phyloP scores from a whole-genome alignment of 2,888 invertebrate species.

The Lasioglossum oenotherae region DNA sequence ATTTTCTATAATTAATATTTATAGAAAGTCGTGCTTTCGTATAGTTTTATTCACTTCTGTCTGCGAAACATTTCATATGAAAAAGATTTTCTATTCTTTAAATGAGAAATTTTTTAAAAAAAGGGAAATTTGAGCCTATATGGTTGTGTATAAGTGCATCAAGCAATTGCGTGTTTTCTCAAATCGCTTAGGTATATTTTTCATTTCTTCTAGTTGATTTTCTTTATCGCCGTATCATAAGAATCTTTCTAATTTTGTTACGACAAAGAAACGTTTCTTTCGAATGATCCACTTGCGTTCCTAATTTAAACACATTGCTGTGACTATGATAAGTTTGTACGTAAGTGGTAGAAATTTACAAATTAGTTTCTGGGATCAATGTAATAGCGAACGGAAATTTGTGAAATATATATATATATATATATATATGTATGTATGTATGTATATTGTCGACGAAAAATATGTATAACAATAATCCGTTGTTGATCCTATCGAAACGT shows the following conservation, averaged over 20 bases:
- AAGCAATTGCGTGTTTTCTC: slow-evolving; percentile 35
- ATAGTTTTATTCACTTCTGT: neutral
- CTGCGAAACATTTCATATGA: neutral
- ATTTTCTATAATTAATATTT: slow-evolving; percentile 11
- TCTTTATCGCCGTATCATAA: slow-evolving; percentile 42
- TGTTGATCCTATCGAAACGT: slow-evolving; percentile 53
- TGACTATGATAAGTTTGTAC: slow-evolving; percentile 78
- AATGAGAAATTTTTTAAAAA: neutral
- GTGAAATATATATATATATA: slow-evolving; percentile 22
- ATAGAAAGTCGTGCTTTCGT: neutral
- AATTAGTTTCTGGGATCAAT: slow-evolving; percentile 77
- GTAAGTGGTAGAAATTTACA: slow-evolving; percentile 68
- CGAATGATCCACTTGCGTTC: slow-evolving; percentile 70
- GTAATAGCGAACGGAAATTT: slow-evolving; percentile 53
- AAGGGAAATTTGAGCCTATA: slow-evolving; percentile 47
- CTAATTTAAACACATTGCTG: slow-evolving; percentile 74
- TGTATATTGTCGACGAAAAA: slow-evolving; percentile 12
- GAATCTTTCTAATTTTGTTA: slow-evolving; percentile 41
- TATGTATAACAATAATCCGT: slow-evolving; percentile 12
- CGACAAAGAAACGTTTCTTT: slow-evolving; percentile 44
- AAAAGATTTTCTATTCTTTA: neutral
- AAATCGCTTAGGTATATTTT: slow-evolving; percentile 23
- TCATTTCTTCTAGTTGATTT: slow-evolving; percentile 18
- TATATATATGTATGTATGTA: too few species aligned
- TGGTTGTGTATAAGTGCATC: slow-evolving; percentile 32